phyloP scores from a whole-genome alignment of 92 coral and sea anemone species.

The Porites divaricata region DNA sequence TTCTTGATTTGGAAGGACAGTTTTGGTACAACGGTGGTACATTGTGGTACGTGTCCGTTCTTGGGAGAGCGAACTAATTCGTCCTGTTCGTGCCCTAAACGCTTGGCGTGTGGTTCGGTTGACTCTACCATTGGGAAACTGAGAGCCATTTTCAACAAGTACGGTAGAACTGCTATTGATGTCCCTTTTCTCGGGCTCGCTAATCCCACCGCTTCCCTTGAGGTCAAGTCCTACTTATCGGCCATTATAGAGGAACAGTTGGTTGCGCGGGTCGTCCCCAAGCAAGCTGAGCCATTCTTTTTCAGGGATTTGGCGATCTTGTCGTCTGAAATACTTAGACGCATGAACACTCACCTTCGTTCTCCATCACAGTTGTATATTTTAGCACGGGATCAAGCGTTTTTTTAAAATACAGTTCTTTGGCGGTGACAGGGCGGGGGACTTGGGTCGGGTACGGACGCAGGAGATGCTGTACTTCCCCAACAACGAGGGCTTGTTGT shows the following conservation, averaged over 20 bases:
- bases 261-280: slow-evolving; percentile 25
- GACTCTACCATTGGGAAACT: slow-evolving; percentile 16
- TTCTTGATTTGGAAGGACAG: slow-evolving; percentile 26
- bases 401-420: neutral
- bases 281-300: slow-evolving; percentile 56
- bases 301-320: slow-evolving; percentile 39
- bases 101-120: slow-evolving; percentile 27
- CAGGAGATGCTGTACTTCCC: slow-evolving; percentile 13
- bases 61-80: slow-evolving; percentile 14
- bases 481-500: slow-evolving; percentile 29
- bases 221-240: slow-evolving; percentile 20
- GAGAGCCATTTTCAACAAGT: slow-evolving; percentile 19
- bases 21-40: slow-evolving; percentile 41
- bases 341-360: slow-evolving; percentile 10
- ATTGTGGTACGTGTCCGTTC: slow-evolving; percentile 21
- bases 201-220: slow-evolving; percentile 21
- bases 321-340: slow-evolving; percentile 26
- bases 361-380: slow-evolving; percentile 21
- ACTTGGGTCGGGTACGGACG: neutral
- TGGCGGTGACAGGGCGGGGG: slow-evolving; percentile 12
- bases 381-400: slow-evolving; percentile 42
- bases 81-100: slow-evolving; percentile 10
- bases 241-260: slow-evolving; percentile 49
- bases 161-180: slow-evolving; percentile 13
- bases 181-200: slow-evolving; percentile 25